phyloP scores from a whole-genome alignment of 1,140 invertebrate genomes.

The Sarcophaga bullata region DNA sequence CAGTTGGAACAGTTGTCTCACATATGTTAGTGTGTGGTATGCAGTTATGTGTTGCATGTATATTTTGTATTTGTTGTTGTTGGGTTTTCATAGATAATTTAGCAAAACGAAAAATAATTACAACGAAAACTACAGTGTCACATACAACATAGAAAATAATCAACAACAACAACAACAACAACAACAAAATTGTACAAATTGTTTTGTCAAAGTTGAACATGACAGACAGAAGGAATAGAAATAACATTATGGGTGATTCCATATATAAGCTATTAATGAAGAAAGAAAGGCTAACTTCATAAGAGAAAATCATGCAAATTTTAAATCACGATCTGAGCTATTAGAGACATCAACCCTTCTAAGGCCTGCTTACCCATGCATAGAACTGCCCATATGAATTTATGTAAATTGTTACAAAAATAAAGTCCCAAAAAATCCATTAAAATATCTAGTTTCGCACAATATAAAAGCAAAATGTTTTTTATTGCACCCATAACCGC shows the following conservation, averaged over 20 bases:
- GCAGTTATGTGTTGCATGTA: no score
- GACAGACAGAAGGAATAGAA: not conserved
- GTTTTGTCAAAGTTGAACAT: constrained; percentile 20
- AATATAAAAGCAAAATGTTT: constrained; percentile 13
- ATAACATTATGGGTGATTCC: not conserved
- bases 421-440: not conserved
- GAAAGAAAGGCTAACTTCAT: no score
- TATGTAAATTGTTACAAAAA: no score
- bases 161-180: no score
- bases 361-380: not conserved
- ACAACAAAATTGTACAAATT: constrained; percentile 21
- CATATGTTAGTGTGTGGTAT: no score
- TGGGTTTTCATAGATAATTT: constrained; percentile 27
- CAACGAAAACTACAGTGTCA: constrained; percentile 15
- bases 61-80: constrained; percentile 3
- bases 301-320: no score
- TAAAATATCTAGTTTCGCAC: not conserved
- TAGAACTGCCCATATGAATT: not conserved
- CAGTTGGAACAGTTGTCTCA: no score
- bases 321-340: no score
- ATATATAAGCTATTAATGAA: not conserved
- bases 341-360: no score
- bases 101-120: constrained; percentile 25
- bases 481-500: no score
- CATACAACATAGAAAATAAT: not conserved